Base-by-base conservation (phyloP, 2,113 vertebrate species). In the Cyanoderma ruficeps region DNA sequence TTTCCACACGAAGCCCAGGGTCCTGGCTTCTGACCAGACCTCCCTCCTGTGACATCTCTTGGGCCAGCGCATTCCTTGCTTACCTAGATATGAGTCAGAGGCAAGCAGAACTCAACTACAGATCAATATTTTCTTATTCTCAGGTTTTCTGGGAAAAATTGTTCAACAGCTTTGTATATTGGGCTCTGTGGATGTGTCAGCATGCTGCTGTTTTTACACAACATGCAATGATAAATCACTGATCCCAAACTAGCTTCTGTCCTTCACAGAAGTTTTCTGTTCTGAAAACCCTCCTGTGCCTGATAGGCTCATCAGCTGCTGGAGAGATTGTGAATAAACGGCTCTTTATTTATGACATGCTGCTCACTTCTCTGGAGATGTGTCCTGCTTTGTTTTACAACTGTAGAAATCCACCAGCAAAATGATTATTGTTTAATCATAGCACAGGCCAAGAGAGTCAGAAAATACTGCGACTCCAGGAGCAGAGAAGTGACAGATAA, bases 11-110 rank as follows among this genome's bases (percentile, higher is more conserved):
- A 8, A 84, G 65, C 41, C 56, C 31, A n/a, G 83, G 52, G 77
- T 68, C 57, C 74, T 94, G 91, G 85, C 83, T 90, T 86, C 83
- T 74, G 50, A 80, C 42, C 86, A 96, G 88, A 92, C 76, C 75
- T 81, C 75, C 67, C 35, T 86, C 27, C 44, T n/a, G 78, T 19
- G 37, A 55, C 64, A 77, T 15, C 75, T 70, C 42, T 35, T n/a
- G 52, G 84, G 59, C 44, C 70, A 67, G 41, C 33, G 57, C 31
- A 42, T 28, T 44, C 72, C 39, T 86, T 18, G 44, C 65, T 74
- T 83, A 71, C 83, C 76, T 78, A 84, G 21, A 46, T 31, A 37
- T 2, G 7, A 91, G 24, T 71, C 65, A 49, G 64, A 85, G 86
- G 47, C n/a, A 50, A 78, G 52, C 7, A 83, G 76, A 93, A 74